Evolutionary conservation across 2,888 invertebrate species (phyloP), one percentile per base, ranked within the genome.

Genomic region (Aphrophora alni): DNA sequence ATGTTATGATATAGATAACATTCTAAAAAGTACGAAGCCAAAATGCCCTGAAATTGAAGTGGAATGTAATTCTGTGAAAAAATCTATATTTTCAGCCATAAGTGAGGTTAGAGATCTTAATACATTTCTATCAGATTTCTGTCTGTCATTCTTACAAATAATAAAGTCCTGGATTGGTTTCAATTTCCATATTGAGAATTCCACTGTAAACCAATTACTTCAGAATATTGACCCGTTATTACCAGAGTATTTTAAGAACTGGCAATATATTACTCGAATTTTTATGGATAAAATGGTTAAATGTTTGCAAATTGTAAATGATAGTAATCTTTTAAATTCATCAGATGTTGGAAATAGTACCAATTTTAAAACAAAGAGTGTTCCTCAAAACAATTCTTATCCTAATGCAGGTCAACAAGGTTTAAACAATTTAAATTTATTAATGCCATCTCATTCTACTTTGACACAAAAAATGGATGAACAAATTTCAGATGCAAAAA

Each of bases 81-180:
- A 74, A 38, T 26, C 68, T 14, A 79, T 79, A 25, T 79, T 79
- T 79, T 28, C 78, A 28, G 73, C 78, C 0, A 59, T 79, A 33
- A 59, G 68, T 24, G 24, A 33, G 10, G 28, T 74, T 24, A 59
- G 24, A 68, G 25, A 14, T 8, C 24, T 33, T 8, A 21, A 33
- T 17, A 68, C 21, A 72, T 8, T 79, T 17, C 24, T 79, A 8
- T 28, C 68, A 24, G 78, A 79, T 69, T 51, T 21, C 26, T 38
- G 33, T 14, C 24, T 59, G 12, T 79, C 78, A 17, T 26, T 79
- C 1, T 24, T 79, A n/a, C 68, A 74, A 21, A 74, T 79, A 17
- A 24, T 38, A 14, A 74, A 79, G 0, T 79, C 74, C 3, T 79
- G 78, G 78, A 69, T 79, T 12, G 74, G 72, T 25, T 28, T 79